Base-by-base conservation (phyloP, 2,113 vertebrate genomes). In the Rana temporaria region DNA sequence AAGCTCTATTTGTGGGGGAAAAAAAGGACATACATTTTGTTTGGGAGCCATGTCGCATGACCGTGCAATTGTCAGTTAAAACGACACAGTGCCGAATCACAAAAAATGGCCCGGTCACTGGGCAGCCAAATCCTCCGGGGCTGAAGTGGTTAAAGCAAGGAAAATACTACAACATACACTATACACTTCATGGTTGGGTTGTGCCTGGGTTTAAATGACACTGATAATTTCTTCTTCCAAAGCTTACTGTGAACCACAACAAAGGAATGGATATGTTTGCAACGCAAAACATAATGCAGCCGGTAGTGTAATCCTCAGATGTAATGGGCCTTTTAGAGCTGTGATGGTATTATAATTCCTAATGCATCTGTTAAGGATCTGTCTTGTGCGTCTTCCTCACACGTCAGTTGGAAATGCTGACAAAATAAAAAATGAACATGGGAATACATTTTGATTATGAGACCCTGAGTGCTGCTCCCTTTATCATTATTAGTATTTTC, bases 301-400 rank as follows among this genome's bases (percentile, higher is more conserved):
- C 26, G 71, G 52, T 34, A 82, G 70, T 75, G 70, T 82, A 82
- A 82, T 75, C 70, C 80, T 82, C 62, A n/a, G 52, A 82, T 82
- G 52, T 82, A 82, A 82, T 82, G 70, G 80, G 70, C 80, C 80
- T 82, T 75, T 82, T 74, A 82, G 80, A 74, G 62, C 80, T 66
- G 80, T 74, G 80, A 82, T 82, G 80, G 70, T 82, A 82, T 82
- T 75, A 82, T 82, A 82, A 82, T 82, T 82, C 80, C 70, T 82
- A 82, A 82, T 82, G 80, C 80, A 75, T 82, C 71, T 82, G 80
- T 82, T 82, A 82, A 75, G 80, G 70, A 82, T 74, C 80, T 82
- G 80, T 66, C 80, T 75, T 66, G 24, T 74, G 80, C 71, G 74
- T 66, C 80, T 82, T 74, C 74, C 62, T 82, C n/a, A 24, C 62